A percentile compares a stretch with the other conserved stretches of the same genome.
Evolutionary conservation across 2,113 vertebrate genomes (phyloP).

Genomic region (Cygnus atratus): DNA sequence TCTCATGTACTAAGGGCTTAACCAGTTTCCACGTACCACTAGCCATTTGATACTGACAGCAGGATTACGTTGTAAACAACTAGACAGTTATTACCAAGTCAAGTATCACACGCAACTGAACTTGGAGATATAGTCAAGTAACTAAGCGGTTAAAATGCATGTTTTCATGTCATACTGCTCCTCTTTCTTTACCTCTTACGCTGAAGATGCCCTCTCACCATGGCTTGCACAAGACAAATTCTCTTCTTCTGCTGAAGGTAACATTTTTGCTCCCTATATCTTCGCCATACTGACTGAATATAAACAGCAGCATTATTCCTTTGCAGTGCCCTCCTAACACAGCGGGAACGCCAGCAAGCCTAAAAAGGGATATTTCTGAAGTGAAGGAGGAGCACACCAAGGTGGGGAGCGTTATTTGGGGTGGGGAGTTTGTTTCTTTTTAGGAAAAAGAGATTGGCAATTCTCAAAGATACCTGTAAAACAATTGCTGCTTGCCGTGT

Average conservation of each 20-base stretch:
- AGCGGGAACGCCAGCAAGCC: constrained; percentile 82
- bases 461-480: constrained; percentile 82
- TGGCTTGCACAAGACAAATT: constrained; percentile 84
- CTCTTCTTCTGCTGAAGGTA: constrained; percentile 67
- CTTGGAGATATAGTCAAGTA: background rate
- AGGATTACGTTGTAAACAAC: background rate
- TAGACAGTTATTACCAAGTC: background rate
- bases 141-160: background rate
- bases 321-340: constrained; percentile 36
- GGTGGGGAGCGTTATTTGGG: background rate
- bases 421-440: background rate
- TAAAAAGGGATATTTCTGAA: background rate
- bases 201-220: constrained; percentile 86
- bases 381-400: background rate
- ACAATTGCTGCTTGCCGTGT: constrained; percentile 78
- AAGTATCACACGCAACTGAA: background rate
- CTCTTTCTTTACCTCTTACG: constrained; percentile 80
- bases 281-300: constrained; percentile 88
- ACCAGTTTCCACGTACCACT: background rate
- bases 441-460: background rate
- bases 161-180: accelerated
- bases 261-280: constrained; percentile 69
- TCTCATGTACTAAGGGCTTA: background rate
- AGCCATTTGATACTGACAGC: background rate
- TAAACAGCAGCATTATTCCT: constrained; percentile 69